Base-by-base conservation (phyloP, 2,113 vertebrate species). In the Hymenochirus boettgeri region DNA sequence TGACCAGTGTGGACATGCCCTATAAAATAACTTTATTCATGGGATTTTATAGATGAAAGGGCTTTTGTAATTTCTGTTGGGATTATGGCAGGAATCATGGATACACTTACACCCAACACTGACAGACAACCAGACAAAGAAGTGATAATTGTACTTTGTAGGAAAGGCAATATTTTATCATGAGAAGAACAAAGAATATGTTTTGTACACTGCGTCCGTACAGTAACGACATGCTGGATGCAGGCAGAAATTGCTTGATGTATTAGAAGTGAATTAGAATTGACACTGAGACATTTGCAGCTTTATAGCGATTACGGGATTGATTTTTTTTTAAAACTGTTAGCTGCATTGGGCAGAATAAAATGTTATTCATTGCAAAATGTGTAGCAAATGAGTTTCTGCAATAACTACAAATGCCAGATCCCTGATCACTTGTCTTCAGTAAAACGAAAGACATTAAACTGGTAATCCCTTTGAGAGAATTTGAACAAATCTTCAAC, bases 271-370 rank as follows among this genome's bases (percentile, higher is more conserved):
- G 45, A 57, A 59, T 66, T 58, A 26, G 45, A 50, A 11, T 57
- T 52, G 55, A 58, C 64, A 67, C 24, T 31, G n/a, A 58, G 64
- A 39, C 64, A 66, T 66, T 22, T 39, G 55, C 50, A 57, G 63
- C 26, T 27, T 51, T 66, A 18, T 18, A 37, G 29, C 39, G 45
- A 66, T 57, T 66, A 58, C 55, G 51, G 58, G 64, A 66, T 66
- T 58, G 64, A 66, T 66, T 66, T 66, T 66, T 66, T 66, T 12
- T 21, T 51, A 27, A 45, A 53, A 66, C 46, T 52, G 29, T 39
- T 66, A 27, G 21, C 21, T 25, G 29, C 46, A 66, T 22, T 58
- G 55, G 46, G 48, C 13, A 42, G 5, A 15, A 42, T 42, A 58
- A 56, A 66, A 66, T 39, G 29, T 58, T 50, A 1, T 52, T 52